Conservation (phyloP, 2,888 invertebrate species). For the Tanaodytes sp. region DNA sequence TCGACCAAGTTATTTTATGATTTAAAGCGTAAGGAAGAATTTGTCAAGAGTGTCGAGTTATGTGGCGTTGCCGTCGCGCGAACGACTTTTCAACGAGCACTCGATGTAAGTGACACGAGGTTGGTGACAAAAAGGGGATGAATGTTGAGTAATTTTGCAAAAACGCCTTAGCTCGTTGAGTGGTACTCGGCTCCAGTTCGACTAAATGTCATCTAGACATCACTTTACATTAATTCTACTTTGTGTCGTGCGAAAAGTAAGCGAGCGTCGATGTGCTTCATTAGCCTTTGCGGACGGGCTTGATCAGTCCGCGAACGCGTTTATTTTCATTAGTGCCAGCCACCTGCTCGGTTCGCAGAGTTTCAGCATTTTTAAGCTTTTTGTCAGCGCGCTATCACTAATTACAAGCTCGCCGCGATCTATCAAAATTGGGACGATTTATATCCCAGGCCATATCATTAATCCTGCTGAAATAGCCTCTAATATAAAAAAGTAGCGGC, state of each 20-base stretch:
- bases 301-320: slow-evolving; percentile 42
- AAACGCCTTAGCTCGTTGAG: slow-evolving; percentile 30
- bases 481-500: slow-evolving; percentile 20
- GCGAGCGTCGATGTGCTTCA: slow-evolving; percentile 45
- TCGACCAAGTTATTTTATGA: too few relatives aligned
- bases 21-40: too few relatives aligned
- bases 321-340: slow-evolving; percentile 53
- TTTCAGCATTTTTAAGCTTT: slow-evolving; percentile 29
- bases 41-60: too few relatives aligned
- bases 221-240: slow-evolving; percentile 48
- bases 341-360: slow-evolving; percentile 25
- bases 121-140: slow-evolving; percentile 32
- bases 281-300: slow-evolving; percentile 46
- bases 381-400: slow-evolving; percentile 27
- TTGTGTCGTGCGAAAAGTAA: slow-evolving; percentile 29
- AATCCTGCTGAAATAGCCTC: slow-evolving; percentile 20
- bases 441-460: slow-evolving; percentile 20
- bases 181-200: slow-evolving; percentile 10
- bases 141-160: slow-evolving; percentile 33
- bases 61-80: too few relatives aligned
- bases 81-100: slow-evolving; percentile 17
- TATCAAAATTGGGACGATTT: slow-evolving; percentile 25
- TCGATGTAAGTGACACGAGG: slow-evolving; percentile 31
- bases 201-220: slow-evolving; percentile 34
- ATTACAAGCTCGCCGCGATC: slow-evolving; percentile 17